A percentile compares a stretch with the other conserved stretches of the same genome.
Evolutionary conservation across 2,797 vertebrate species (phyloP).

Genomic region (Podarcis siculus): DNA sequence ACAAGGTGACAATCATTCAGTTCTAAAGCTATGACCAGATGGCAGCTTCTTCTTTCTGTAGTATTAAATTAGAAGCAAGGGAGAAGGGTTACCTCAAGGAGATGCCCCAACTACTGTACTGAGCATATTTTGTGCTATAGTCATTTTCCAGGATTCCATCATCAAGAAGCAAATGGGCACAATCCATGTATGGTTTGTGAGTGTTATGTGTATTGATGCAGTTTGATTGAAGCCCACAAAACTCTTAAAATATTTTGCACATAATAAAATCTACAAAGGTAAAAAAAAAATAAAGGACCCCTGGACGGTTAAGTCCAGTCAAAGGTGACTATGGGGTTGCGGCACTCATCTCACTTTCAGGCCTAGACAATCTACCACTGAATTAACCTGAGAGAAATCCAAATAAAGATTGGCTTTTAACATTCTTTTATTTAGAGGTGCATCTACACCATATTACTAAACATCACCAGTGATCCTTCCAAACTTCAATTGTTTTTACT

Average conservation of each 20-base stretch:
- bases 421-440: conserved; percentile 19
- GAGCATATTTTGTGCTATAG: background rate
- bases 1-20: background rate
- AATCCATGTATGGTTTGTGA: background rate
- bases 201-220: background rate
- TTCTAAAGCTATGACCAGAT: background rate
- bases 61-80: no score
- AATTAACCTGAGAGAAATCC: conserved; percentile 28
- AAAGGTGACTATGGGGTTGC: no score
- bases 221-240: background rate
- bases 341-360: no score
- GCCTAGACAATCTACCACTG: conserved; percentile 30
- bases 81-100: background rate
- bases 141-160: background rate
- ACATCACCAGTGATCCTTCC: conserved; percentile 5
- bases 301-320: no score
- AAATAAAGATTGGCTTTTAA: conserved; percentile 22
- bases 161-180: background rate
- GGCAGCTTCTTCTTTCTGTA: background rate
- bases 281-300: no score
- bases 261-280: background rate
- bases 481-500: conserved; percentile 1
- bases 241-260: background rate
- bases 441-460: background rate
- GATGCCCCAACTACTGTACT: background rate